These are phyloP conservation scores for Dicycla oo DNA, from an alignment of 2,888 invertebrate genomes.

Conservation along the genomic window DNA sequence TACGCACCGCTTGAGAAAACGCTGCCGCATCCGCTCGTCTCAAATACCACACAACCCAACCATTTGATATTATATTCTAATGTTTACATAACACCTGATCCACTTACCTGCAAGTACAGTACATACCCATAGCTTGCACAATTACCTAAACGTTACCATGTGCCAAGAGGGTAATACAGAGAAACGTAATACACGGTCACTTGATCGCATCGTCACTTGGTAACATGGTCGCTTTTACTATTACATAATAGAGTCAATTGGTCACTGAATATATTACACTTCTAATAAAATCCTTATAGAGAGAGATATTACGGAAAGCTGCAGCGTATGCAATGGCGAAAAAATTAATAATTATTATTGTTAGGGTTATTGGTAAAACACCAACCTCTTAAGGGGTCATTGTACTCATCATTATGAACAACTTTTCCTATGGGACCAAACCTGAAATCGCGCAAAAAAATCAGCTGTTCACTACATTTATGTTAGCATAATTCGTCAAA, in stretches of 20 bases:
- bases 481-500: too few relatives aligned
- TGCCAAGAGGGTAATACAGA: slow-evolving; percentile 19
- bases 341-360: slow-evolving; percentile 12
- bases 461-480: too few relatives aligned
- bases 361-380: too few relatives aligned
- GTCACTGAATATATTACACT: slow-evolving; percentile 41
- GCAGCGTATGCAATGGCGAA: slow-evolving; percentile 11
- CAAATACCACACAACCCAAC: not conserved
- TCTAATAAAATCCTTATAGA: slow-evolving; percentile 31
- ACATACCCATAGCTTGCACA: slow-evolving; percentile 48
- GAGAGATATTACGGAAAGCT: slow-evolving; percentile 27
- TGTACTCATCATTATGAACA: too few relatives aligned
- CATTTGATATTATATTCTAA: slow-evolving; percentile 63
- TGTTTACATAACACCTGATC: slow-evolving; percentile 69
- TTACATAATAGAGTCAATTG: slow-evolving; percentile 42
- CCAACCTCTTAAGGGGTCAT: too few relatives aligned
- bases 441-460: too few relatives aligned
- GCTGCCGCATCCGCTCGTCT: not conserved
- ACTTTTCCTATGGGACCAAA: too few relatives aligned
- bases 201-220: slow-evolving; percentile 30
- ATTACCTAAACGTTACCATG: slow-evolving; percentile 49
- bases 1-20: not conserved
- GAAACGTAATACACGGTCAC: slow-evolving; percentile 20
- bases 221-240: slow-evolving; percentile 35
- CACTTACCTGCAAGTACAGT: slow-evolving; percentile 66